phyloP scores from a whole-genome alignment of 64 coral and sea anemone genomes.

The Orbicella faveolata region DNA sequence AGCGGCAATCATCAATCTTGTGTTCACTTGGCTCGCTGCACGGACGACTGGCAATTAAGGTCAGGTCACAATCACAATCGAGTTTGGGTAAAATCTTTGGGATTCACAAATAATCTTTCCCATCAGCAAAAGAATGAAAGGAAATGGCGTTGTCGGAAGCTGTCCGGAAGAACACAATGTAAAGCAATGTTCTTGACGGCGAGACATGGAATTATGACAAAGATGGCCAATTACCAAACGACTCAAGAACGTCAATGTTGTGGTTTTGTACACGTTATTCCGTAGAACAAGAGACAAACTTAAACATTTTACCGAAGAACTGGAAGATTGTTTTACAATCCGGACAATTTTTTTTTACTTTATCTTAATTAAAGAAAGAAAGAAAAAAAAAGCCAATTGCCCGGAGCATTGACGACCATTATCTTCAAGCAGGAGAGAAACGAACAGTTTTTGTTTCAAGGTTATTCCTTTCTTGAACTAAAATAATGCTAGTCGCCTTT shows the following conservation, averaged over 20 bases:
- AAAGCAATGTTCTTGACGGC: constrained; percentile 6
- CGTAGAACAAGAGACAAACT: not conserved
- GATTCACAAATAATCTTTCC: not conserved
- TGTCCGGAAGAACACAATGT: constrained; percentile 14
- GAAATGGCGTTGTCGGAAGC: constrained; percentile 30
- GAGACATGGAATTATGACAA: constrained; percentile 14
- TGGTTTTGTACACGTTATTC: constrained; percentile 34
- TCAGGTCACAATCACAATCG: not conserved
- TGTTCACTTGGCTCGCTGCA: not conserved
- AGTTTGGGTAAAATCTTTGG: not conserved
- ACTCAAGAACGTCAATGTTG: constrained; percentile 18
- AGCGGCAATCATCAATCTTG: not conserved
- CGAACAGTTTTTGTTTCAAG: no score
- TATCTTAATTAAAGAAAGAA: no score
- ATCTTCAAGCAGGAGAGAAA: no score
- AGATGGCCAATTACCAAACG: constrained; percentile 31
- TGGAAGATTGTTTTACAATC: no score
- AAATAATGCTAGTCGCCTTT: no score
- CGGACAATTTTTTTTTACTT: no score
- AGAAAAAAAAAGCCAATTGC: no score
- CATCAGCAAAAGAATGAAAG: constrained; percentile 33
- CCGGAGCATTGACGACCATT: no score
- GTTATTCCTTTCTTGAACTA: no score
- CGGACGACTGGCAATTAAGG: not conserved
- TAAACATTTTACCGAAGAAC: no score